A percentile compares a stretch with the other conserved stretches of the same genome.
These are phyloP conservation scores for Cerastis leucographa DNA, from an alignment of 2,888 invertebrate species.

Conservation along the genomic window DNA sequence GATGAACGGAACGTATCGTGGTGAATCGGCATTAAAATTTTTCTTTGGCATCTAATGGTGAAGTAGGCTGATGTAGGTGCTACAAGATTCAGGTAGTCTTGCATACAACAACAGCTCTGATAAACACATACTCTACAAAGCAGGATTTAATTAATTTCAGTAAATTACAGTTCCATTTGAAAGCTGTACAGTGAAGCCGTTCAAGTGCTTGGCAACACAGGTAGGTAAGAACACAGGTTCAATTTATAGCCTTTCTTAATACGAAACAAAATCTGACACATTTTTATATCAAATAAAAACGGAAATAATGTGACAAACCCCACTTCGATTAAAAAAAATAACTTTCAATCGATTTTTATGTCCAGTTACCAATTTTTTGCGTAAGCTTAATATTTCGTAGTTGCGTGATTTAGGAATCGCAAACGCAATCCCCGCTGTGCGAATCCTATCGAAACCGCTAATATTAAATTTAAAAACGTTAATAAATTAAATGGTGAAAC, in stretches of 20 bases:
- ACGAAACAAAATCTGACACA: background rate
- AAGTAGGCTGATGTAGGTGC: constrained; percentile 2
- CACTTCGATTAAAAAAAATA: constrained; percentile 8
- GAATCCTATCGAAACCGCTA: constrained; percentile 12
- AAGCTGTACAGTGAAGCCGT: background rate
- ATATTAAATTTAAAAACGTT: constrained; percentile 35
- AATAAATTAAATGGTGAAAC: constrained; percentile 24
- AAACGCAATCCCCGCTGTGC: constrained; percentile 38
- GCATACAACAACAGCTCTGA: background rate
- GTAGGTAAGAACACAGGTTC: background rate
- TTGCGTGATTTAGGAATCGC: constrained; percentile 10
- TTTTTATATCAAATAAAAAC: background rate
- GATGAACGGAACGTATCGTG: constrained; percentile 54
- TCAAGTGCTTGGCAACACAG: background rate
- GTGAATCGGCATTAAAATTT: constrained; percentile 40
- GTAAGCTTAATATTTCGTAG: background rate
- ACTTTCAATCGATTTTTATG: background rate
- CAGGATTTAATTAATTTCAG: background rate
- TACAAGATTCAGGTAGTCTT: background rate
- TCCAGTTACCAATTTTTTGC: constrained; percentile 19
- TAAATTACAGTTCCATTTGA: constrained; percentile 4
- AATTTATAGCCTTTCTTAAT: background rate
- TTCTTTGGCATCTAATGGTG: constrained; percentile 23
- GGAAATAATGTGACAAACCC: too few species aligned
- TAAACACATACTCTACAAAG: constrained; percentile 3